These are phyloP conservation scores for Rhorus exstirpatorius DNA, from an alignment of 2,888 invertebrate genomes.

Conservation along the genomic window DNA sequence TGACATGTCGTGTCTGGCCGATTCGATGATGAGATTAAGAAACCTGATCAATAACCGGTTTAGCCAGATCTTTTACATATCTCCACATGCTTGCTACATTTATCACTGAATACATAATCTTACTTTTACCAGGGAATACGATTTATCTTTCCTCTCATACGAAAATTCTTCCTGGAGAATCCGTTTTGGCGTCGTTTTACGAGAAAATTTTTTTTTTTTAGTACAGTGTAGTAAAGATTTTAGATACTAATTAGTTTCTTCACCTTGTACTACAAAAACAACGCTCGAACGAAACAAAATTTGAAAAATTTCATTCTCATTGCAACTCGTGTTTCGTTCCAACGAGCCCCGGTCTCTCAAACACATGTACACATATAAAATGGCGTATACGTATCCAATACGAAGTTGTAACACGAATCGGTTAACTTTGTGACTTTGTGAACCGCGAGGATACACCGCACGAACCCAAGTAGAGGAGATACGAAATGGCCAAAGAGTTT, in stretches of 20 bases:
- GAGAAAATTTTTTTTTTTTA: no score
- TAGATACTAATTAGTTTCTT: no score
- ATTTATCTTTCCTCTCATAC: no score
- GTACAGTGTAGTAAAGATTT: no score
- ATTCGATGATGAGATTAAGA: not conserved
- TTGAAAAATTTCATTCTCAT: no score
- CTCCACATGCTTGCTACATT: not conserved
- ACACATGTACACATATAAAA: no score
- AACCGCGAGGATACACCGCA: not conserved
- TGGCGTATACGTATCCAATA: not conserved
- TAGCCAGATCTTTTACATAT: slow-evolving; percentile 3
- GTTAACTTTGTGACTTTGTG: not conserved
- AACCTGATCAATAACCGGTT: not conserved
- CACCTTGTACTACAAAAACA: no score
- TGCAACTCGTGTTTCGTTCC: no score
- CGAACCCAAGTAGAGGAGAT: not conserved
- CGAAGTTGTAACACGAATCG: not conserved
- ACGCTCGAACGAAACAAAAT: no score
- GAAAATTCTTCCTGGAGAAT: no score
- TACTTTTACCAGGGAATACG: not conserved
- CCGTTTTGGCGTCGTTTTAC: no score
- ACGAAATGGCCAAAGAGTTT: slow-evolving; percentile 21
- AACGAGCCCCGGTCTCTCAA: no score
- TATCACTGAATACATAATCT: not conserved
- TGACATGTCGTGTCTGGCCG: not conserved